A percentile compares a stretch with the other conserved stretches of the same genome.
Conservation (phyloP, 2,888 invertebrate genomes). For the Lepidocyrtoides sp. region DNA sequence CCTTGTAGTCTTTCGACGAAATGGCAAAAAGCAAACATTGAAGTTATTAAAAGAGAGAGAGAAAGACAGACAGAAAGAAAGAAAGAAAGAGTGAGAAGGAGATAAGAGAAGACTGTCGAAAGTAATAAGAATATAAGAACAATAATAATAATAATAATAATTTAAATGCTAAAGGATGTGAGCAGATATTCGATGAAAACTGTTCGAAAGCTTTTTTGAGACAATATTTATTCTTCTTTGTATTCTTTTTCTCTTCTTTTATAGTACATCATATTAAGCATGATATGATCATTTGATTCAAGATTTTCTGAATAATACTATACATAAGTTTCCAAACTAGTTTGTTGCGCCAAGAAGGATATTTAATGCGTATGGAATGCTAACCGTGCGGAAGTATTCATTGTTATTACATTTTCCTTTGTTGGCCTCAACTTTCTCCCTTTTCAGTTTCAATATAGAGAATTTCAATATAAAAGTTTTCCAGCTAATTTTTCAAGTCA, state of each 20-base stretch:
- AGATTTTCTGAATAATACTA: too few relatives aligned
- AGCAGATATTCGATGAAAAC: slow-evolving; percentile 75
- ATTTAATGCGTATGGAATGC: too few relatives aligned
- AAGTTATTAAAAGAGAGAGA: slow-evolving; percentile 31
- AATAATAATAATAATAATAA: slow-evolving; percentile 2
- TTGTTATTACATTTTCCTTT: too few relatives aligned
- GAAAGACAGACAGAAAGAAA: slow-evolving; percentile 41
- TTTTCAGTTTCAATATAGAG: too few relatives aligned
- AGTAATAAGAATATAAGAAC: background rate
- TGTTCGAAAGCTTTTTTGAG: slow-evolving; percentile 88
- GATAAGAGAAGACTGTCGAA: background rate
- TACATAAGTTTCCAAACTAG: too few relatives aligned
- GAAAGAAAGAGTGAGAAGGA: slow-evolving; percentile 4
- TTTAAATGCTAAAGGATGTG: background rate
- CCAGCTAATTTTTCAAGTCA: too few relatives aligned
- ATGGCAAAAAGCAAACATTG: slow-evolving; percentile 7
- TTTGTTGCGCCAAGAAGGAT: too few relatives aligned
- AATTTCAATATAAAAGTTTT: too few relatives aligned
- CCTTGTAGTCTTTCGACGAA: background rate
- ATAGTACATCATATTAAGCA: background rate
- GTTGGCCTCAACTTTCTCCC: too few relatives aligned
- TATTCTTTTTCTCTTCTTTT: slow-evolving; percentile 22
- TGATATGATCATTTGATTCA: too few relatives aligned
- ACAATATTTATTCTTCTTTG: background rate
- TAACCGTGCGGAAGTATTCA: too few relatives aligned